Evolutionary conservation across 1,140 invertebrate species (phyloP).

Genomic region (Brachionus plicatilis): DNA sequence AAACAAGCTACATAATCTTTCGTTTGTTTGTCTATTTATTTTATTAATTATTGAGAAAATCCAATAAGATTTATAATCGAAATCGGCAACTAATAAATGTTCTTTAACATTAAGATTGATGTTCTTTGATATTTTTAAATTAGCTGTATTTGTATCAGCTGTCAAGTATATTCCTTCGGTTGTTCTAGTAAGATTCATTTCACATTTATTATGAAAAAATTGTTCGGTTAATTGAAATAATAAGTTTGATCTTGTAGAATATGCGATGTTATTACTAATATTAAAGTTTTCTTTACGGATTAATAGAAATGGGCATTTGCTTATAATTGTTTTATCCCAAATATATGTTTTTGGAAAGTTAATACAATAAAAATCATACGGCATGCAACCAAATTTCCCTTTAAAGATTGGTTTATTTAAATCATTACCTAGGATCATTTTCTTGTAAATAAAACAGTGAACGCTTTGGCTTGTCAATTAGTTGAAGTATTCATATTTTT

Average conservation of each 20-base stretch:
- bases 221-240: neutral
- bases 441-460: no score
- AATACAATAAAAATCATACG: neutral
- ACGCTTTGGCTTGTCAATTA: no score
- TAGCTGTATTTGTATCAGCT: neutral
- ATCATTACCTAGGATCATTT: no score
- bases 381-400: no score
- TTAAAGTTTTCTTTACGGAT: neutral
- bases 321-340: neutral
- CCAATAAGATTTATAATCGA: slow-evolving; percentile 8
- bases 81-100: neutral
- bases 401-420: no score
- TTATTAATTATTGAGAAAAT: neutral
- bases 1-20: neutral
- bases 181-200: neutral
- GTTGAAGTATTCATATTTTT: no score
- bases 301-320: neutral
- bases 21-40: neutral
- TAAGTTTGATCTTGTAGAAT: neutral
- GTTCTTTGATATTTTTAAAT: neutral
- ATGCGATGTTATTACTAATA: neutral
- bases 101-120: neutral
- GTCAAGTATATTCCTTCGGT: neutral
- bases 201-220: neutral
- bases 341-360: neutral